phyloP scores from a whole-genome alignment of 2,113 vertebrate genomes.

The Dinomys branickii region DNA sequence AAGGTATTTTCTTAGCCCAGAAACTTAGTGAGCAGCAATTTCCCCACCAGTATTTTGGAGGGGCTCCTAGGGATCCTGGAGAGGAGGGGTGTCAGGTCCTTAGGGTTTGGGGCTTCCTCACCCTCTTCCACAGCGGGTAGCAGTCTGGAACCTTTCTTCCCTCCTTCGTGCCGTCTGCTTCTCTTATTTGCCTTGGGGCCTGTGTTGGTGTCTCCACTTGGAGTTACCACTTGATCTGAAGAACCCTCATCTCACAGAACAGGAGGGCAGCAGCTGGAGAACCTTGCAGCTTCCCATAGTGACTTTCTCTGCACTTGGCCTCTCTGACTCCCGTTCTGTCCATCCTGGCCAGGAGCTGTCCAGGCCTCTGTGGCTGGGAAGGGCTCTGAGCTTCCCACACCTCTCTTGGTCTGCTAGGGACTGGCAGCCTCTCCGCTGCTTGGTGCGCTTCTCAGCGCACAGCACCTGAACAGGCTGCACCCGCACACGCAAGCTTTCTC shows the following conservation, averaged over 20 bases:
- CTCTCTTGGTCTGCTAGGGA: neutral
- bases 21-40: neutral
- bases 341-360: fast-evolving
- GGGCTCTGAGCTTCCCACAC: fast-evolving
- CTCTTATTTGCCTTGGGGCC: fast-evolving
- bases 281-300: neutral
- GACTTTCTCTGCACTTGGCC: neutral
- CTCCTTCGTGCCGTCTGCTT: neutral
- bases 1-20: neutral
- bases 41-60: neutral
- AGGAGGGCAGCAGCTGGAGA: neutral
- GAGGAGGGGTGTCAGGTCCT: no score
- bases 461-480: no score
- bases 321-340: neutral
- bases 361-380: fast-evolving
- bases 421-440: fast-evolving
- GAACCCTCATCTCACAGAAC: neutral
- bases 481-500: no score
- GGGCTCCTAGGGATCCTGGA: neutral
- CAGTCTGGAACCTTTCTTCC: no score
- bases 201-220: neutral
- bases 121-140: neutral
- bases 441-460: neutral
- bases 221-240: neutral
- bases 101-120: no score